Conservation (phyloP, 1,140 invertebrate genomes). For the Drosophila prosaltans region DNA sequence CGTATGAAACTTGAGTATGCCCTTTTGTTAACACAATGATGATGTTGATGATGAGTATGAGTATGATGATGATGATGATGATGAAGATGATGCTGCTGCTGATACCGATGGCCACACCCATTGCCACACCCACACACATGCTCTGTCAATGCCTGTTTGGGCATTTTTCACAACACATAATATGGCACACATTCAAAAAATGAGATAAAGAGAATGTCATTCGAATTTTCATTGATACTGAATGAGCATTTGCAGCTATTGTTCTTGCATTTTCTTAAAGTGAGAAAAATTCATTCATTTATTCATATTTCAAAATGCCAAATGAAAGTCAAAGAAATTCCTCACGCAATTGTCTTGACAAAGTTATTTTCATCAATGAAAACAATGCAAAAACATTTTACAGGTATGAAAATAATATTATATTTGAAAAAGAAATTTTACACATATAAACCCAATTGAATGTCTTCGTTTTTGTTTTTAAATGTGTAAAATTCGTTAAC, state of each 20-base stretch:
- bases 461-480: too few relatives aligned
- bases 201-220: background rate
- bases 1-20: constrained; percentile 81
- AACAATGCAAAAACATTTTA: background rate
- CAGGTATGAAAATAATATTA: background rate
- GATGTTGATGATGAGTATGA: constrained; percentile 42
- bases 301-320: background rate
- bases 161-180: constrained; percentile 75
- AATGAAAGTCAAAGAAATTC: background rate
- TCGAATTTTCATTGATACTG: constrained; percentile 1
- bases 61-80: constrained; percentile 32
- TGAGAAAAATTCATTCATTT: constrained; percentile 6
- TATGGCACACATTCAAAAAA: constrained; percentile 42
- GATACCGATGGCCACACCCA: constrained; percentile 40
- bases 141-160: constrained; percentile 43
- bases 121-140: constrained; percentile 24
- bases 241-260: constrained; percentile 11
- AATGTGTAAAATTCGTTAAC: too few relatives aligned
- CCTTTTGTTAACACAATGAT: constrained; percentile 79
- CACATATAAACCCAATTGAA: too few relatives aligned
- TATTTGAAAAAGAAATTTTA: too few relatives aligned
- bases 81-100: constrained; percentile 31
- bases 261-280: constrained; percentile 24
- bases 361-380: background rate
- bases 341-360: background rate